Evolutionary conservation across 2,888 invertebrate species (phyloP).

Genomic region (Megalurothrips usitatus): DNA sequence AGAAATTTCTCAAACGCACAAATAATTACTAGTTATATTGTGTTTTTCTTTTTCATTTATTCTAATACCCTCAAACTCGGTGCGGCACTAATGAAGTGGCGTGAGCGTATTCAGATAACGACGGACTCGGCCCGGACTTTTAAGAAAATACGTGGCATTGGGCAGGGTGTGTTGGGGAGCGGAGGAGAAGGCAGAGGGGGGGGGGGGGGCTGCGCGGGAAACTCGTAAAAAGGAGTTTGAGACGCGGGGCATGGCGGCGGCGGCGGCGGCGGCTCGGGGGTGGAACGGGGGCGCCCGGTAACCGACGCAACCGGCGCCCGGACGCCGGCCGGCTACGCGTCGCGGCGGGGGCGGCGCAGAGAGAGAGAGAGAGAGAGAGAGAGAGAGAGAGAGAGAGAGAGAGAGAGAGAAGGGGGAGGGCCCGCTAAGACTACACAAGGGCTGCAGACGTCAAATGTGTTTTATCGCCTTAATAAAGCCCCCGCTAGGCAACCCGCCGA

Average conservation of each 20-base stretch:
- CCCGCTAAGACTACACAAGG: slow-evolving; percentile 18
- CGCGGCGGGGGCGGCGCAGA: too few species aligned
- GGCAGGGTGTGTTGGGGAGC: background rate
- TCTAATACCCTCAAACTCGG: too few species aligned
- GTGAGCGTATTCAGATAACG: background rate
- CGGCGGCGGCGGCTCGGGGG: background rate
- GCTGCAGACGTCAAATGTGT: slow-evolving; percentile 22
- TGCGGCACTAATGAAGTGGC: background rate
- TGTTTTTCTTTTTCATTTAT: too few species aligned
- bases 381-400: too few species aligned
- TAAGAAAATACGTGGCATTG: background rate
- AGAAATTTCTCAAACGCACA: too few species aligned
- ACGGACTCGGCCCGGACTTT: background rate
- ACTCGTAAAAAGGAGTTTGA: background rate
- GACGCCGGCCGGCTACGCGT: too few species aligned
- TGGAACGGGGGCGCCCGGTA: background rate
- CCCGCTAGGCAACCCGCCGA: slow-evolving; percentile 9
- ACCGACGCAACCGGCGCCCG: background rate
- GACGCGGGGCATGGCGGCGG: background rate
- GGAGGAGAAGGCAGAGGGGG: background rate
- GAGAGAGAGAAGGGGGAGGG: background rate
- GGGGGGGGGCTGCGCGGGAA: background rate
- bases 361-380: too few species aligned
- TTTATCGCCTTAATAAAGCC: slow-evolving; percentile 25
- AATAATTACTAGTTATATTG: too few species aligned